Evolutionary conservation across 1,140 invertebrate species (phyloP), one percentile per base, ranked within the genome.

Genomic region (Leguminivora glycinivorella): DNA sequence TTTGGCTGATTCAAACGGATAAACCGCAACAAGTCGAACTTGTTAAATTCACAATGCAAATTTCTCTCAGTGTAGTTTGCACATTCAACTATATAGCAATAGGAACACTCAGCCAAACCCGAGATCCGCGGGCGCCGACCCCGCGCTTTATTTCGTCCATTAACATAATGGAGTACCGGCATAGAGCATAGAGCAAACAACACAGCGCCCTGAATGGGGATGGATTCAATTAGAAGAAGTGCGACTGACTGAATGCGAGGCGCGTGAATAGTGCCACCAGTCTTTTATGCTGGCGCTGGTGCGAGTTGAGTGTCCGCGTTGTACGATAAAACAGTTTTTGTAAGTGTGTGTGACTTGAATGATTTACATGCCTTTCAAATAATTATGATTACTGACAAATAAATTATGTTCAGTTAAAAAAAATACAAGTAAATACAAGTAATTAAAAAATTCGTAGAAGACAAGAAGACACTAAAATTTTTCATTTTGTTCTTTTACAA

Each of bases 191-290:
- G 56, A n/a, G 56, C 56, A 58, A 29, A 25, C 25, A 31, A 22
- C 25, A 29, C 26, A n/a, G 56, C 24, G 52, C 52, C 19, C 52
- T 25, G 58, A 63, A 29, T 63, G 14, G 26, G 58, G 26, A 29
- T 63, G 25, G 26, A 63, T 63, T 63, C 58, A 63, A 63, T 63
- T 63, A 63, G 58, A 63, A 63, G 58, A 63, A 63, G 58, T 63
- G 58, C 58, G 58, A 34, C 58, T n/a, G 25, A 3, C 56, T 63
- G 58, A 63, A 63, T 17, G n/a, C 56, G 56, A 22, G 19, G 56
- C 24, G 56, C 56, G 24, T 58, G 24, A 58, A 29, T 58, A 58
- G 56, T 29, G 56, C 56, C 47, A 52, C 47, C 17, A 52, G 47
- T 10, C 17, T 52, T 52, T 52, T 22, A 43, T 43, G 6, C 40